Conservation (phyloP, 2,113 vertebrate species). For the Rostratula benghalensis region DNA sequence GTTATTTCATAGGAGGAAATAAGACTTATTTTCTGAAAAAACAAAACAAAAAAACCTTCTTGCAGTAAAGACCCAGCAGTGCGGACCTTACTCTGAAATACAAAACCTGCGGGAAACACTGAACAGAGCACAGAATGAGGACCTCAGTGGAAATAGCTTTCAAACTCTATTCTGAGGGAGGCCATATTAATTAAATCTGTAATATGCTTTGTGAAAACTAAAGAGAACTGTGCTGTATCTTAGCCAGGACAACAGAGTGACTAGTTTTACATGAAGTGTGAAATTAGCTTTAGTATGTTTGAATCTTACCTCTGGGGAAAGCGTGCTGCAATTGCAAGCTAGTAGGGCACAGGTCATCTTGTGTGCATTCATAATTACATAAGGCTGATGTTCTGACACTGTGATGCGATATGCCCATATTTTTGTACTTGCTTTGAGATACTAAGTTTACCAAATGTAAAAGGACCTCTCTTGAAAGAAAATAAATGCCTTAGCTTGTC, state of each 20-base stretch:
- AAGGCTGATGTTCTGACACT: not conserved
- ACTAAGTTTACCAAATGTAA: not conserved
- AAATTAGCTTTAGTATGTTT: constrained; percentile 28
- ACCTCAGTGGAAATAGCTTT: not conserved
- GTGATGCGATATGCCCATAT: not conserved
- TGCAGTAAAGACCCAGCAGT: not conserved
- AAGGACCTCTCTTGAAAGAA: not conserved
- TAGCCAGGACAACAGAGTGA: not conserved
- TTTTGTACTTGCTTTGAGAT: not conserved
- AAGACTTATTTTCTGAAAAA: not conserved
- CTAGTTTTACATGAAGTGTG: constrained; percentile 37
- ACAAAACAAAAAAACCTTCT: not conserved
- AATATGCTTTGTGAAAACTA: not conserved
- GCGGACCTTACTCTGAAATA: not conserved
- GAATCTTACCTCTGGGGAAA: constrained; percentile 41
- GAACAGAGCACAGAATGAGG: not conserved
- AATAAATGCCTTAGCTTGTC: not conserved
- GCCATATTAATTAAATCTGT: constrained; percentile 3
- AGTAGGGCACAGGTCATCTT: constrained; percentile 20
- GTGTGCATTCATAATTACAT: not conserved
- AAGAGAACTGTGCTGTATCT: not conserved
- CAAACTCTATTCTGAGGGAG: not conserved
- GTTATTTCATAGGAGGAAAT: not conserved
- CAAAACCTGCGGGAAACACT: not conserved
- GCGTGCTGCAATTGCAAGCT: constrained; percentile 32